Evolutionary conservation across 2,888 invertebrate genomes (phyloP), one percentile per base, ranked within the genome.

Genomic region (Lingula anatina): DNA sequence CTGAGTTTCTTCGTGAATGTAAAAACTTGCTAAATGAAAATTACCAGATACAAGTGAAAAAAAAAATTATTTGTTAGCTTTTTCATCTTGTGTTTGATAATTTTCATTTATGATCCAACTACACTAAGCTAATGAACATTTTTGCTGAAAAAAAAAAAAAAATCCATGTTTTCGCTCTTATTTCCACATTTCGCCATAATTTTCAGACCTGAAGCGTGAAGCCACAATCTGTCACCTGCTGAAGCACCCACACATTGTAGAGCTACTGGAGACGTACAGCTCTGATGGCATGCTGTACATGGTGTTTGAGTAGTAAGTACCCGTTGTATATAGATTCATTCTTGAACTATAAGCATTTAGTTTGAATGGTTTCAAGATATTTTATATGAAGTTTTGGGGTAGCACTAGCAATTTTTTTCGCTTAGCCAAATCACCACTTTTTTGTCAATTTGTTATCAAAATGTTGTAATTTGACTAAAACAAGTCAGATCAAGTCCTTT

Each of bases 261-360:
- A 97, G 79, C 83, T 99, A 48, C 81, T 96, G 65, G 97, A 99
- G 81, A 96, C 96, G 0, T 97, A 96, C 83, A 94, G 94, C 74
- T 94, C 94, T 4, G 96, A 96, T 79, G 95, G 95, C 67, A 93
- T 95, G 90, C 85, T 97, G 23, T 97, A 96, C 79, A 96, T 97
- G 96, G 95, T 97, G 59, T 97, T 96, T 80, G 96, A 96, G 84
- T 94, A 90, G 95, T 96, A 83, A 90, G 94, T 89, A 77, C 21
- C 5, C 4, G 15, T 7, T 20, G 39, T 9, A 20, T 9, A 39
- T 31, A 15, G 9, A 9, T 12, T 12, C 9, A 31, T 12, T 31
- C 15, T 12, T 31, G n/a, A 31, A 31, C 9, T 31, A 9, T 12
- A 31, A 12, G 9, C 35, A 12, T 9, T 9, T 12, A 31, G n/a